Evolutionary conservation across 2,797 vertebrate genomes (phyloP).

Genomic region (Myotis planiceps): DNA sequence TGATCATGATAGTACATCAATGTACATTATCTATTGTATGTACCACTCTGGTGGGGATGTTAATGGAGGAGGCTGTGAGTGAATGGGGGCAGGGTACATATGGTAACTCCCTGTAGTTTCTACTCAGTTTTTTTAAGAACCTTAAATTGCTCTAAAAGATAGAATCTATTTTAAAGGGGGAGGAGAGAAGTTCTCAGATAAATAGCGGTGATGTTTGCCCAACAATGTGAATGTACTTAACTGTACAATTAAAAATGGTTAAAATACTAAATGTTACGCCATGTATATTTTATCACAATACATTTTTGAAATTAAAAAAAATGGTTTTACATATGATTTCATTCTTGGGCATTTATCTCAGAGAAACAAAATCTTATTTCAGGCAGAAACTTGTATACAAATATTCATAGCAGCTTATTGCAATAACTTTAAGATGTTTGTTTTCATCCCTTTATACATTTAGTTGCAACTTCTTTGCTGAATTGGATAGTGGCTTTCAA

Average conservation of each 20-base stretch:
- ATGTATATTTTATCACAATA: not conserved
- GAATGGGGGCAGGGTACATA: not conserved
- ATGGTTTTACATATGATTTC: not conserved
- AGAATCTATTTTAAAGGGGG: not conserved
- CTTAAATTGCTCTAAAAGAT: not conserved
- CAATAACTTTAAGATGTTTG: not conserved
- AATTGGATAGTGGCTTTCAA: not conserved
- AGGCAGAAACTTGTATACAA: no score
- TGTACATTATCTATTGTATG: not conserved
- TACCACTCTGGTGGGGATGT: not conserved
- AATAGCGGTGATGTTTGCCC: not conserved
- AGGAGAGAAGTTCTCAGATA: not conserved
- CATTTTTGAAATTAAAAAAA: not conserved
- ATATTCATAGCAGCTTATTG: no score
- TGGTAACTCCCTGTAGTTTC: not conserved
- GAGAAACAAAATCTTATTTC: not conserved
- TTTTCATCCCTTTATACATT: not conserved
- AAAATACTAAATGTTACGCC: not conserved
- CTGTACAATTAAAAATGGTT: not conserved
- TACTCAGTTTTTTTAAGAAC: not conserved
- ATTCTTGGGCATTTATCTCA: not conserved
- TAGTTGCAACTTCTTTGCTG: not conserved
- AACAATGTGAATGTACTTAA: not conserved
- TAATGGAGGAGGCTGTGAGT: not conserved
- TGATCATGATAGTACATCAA: not conserved